phyloP scores from a whole-genome alignment of 2,113 vertebrate genomes.

The Tupaia tana region DNA sequence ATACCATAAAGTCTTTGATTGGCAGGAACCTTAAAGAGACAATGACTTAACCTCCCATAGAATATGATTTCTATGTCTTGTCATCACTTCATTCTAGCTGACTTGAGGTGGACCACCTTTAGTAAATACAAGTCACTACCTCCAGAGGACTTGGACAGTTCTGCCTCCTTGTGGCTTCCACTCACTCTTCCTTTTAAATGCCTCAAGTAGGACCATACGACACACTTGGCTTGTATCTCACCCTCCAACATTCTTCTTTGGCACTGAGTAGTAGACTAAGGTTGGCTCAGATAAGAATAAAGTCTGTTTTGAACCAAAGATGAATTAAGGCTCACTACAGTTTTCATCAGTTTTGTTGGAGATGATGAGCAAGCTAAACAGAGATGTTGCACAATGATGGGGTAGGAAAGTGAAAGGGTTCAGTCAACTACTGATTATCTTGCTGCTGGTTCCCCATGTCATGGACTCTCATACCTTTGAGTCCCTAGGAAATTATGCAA shows the following conservation, averaged over 20 bases:
- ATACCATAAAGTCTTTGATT: slow-evolving; percentile 22
- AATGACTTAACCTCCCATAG: not conserved
- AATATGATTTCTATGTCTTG: not conserved
- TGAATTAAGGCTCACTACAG: not conserved
- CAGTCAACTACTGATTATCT: not conserved
- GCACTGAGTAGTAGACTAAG: not conserved
- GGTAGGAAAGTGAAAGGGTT: slow-evolving; percentile 53
- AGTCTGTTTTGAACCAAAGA: slow-evolving; percentile 43
- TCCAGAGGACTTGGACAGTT: not conserved
- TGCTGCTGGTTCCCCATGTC: not conserved
- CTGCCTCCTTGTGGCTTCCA: slow-evolving; percentile 11
- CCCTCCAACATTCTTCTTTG: slow-evolving; percentile 1
- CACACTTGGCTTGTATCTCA: slow-evolving; percentile 31
- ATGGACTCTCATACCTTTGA: slow-evolving; percentile 21
- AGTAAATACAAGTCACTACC: not conserved
- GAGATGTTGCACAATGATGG: not conserved
- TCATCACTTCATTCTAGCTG: not conserved
- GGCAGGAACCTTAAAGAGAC: slow-evolving; percentile 28
- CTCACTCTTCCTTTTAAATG: not conserved
- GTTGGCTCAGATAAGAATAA: slow-evolving; percentile 47
- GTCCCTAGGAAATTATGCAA: not conserved
- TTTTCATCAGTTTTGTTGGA: slow-evolving; percentile 16
- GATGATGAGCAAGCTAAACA: slow-evolving; percentile 26
- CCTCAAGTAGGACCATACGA: not conserved
- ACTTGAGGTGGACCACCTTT: not conserved